Conservation (phyloP, 2,888 invertebrate species). For the Drosophila gaucha region DNA sequence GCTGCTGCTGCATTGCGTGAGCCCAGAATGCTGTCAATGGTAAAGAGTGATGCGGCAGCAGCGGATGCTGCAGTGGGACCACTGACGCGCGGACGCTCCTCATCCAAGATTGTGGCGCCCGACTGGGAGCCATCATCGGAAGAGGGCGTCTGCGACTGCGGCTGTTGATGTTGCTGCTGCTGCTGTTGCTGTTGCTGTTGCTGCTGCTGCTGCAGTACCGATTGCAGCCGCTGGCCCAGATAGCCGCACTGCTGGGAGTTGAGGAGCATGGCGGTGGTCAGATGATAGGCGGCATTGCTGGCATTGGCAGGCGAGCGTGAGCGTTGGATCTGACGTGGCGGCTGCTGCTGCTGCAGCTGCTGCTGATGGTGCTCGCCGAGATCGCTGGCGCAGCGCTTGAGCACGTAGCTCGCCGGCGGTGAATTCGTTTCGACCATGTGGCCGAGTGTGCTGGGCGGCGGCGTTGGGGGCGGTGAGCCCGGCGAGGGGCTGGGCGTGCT, state of each 20-base stretch:
- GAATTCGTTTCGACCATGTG: conserved; percentile 82
- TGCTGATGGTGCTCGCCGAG: conserved; percentile 67
- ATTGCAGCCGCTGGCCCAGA: conserved; percentile 83
- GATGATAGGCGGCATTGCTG: conserved; percentile 81
- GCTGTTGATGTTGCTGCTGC: conserved; percentile 55
- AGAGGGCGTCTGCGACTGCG: conserved; percentile 81
- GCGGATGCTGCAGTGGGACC: conserved; percentile 83
- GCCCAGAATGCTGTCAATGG: conserved; percentile 94
- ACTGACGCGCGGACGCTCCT: conserved; percentile 68
- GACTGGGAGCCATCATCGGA: conserved; percentile 82
- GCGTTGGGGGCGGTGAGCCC: conserved; percentile 80
- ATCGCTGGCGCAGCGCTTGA: conserved; percentile 81
- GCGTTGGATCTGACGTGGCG: conserved; percentile 59
- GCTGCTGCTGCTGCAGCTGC: conserved; percentile 57
- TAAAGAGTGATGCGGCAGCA: conserved; percentile 89
- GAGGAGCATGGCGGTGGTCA: conserved; percentile 84
- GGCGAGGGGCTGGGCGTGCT: conserved; percentile 81
- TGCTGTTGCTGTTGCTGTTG: conserved; percentile 74
- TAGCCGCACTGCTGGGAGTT: conserved; percentile 84
- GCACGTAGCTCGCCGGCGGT: conserved; percentile 77
- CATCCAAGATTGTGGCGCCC: conserved; percentile 80
- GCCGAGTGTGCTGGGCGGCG: conserved; percentile 64
- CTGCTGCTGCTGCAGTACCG: conserved; percentile 82
- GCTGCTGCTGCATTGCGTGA: conserved; percentile 84
- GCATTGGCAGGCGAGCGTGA: conserved; percentile 58